A percentile compares a stretch with the other conserved stretches of the same genome.
Conservation (phyloP, 1,140 invertebrate species). For the Cydia fagiglandana region DNA sequence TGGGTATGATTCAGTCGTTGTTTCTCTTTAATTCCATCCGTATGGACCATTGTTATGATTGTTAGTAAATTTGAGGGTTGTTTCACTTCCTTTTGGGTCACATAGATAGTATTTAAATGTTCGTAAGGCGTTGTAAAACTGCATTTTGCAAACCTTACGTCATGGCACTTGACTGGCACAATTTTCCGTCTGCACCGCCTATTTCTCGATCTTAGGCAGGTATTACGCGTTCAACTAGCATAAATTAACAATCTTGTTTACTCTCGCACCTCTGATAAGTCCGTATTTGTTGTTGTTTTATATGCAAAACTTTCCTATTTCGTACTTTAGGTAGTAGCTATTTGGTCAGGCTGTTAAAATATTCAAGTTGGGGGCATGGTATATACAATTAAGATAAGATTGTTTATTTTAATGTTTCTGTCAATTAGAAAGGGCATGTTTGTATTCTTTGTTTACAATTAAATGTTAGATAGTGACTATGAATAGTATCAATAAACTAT, state of each 20-base stretch:
- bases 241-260: conserved; percentile 27
- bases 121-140: neutral
- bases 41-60: conserved; percentile 46
- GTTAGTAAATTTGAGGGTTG: conserved; percentile 35
- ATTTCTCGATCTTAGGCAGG: conserved; percentile 17
- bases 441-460: neutral
- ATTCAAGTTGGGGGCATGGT: neutral
- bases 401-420: neutral
- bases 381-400: neutral
- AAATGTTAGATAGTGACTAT: neutral
- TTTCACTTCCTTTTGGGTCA: conserved; percentile 27
- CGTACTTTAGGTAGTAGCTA: neutral
- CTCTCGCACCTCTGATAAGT: conserved; percentile 19
- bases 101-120: neutral
- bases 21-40: conserved; percentile 44
- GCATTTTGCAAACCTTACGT: neutral
- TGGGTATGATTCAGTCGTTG: conserved; percentile 41
- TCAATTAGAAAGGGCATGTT: conserved; percentile 1
- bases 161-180: conserved; percentile 2
- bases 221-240: conserved; percentile 13
- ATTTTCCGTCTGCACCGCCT: neutral
- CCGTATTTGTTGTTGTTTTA: conserved; percentile 20
- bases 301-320: conserved; percentile 23
- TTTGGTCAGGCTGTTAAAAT: neutral
- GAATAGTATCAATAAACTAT: neutral